Evolutionary conservation across 2,797 vertebrate species (phyloP).

Genomic region (Rhabdophis nuchalis): DNA sequence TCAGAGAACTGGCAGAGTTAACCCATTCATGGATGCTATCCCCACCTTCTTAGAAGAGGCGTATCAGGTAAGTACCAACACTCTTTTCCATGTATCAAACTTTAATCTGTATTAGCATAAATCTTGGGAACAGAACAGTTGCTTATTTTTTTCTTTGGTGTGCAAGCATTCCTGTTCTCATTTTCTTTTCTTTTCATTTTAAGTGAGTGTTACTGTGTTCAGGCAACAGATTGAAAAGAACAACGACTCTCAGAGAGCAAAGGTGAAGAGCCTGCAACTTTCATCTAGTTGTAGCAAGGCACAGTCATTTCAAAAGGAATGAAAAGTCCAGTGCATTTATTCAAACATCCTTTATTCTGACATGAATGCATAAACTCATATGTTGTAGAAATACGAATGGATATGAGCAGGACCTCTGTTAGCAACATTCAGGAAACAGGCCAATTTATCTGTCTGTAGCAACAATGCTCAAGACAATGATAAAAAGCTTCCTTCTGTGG

Average conservation of each 20-base stretch:
- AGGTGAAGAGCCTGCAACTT: neutral
- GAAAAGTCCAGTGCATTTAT: neutral
- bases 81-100: neutral
- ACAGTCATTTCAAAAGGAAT: neutral
- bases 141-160: too few relatives aligned
- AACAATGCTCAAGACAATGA: neutral
- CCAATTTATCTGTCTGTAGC: neutral
- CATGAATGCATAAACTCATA: neutral
- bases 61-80: too few relatives aligned
- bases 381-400: neutral
- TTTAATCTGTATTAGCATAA: neutral
- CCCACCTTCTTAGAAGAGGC: too few relatives aligned
- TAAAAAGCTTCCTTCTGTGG: neutral
- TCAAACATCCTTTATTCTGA: neutral
- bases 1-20: too few relatives aligned
- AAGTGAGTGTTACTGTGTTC: neutral
- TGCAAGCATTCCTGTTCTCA: neutral
- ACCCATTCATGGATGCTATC: too few relatives aligned
- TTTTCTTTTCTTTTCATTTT: neutral
- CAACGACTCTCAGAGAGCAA: neutral
- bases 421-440: neutral
- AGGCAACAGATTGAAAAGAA: neutral
- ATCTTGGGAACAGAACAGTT: neutral
- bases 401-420: neutral
- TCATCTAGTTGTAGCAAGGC: neutral